Evolutionary conservation across 1,140 invertebrate species (phyloP), one percentile per base, ranked within the genome.

Genomic region (Sipha flava): DNA sequence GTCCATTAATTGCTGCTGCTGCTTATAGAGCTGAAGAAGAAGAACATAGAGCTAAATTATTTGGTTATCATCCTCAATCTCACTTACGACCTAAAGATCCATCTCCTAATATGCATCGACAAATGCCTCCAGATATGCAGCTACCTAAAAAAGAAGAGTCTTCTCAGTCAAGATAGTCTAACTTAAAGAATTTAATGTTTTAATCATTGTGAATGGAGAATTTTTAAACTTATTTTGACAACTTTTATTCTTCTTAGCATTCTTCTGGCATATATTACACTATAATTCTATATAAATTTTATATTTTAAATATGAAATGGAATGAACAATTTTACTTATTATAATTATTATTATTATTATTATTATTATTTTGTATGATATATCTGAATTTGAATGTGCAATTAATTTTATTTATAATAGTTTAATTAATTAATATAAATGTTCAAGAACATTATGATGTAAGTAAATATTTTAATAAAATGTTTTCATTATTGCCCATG

Each of bases 31-130:
- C 87, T 29, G 83, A 84, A 81, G 87, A 94, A 82, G 91, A 92
- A 81, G 91, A 93, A 84, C 88, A 91, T 12, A 57, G 73, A 62
- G 89, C 90, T 1, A 93, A 93, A 85, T 87, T 93, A 64, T 89
- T 91, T 82, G 90, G 87, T 80, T 92, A 91, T 84, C 88, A 90
- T 21, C 87, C 87, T 23, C 88, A 88, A 83, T 87, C 87, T n/a
- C 79, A 79, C 26, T 59, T 82, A 62, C 52, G 81, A 43, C 73
- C 73, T 29, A 82, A 82, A 81, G 81, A 82, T 26, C 81, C 82
- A 43, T 82, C 82, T 26, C 73, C 52, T 18, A 77, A 59, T 6
- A 81, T 77, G 14, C 73, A 47, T 40, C 64, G 79, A 43, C 49
- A 45, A 14, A 49, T 75, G 23, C 79, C 80, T 23, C 21, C 82